phyloP scores from a whole-genome alignment of 2,113 vertebrate genomes.

The Noctilio leporinus region DNA sequence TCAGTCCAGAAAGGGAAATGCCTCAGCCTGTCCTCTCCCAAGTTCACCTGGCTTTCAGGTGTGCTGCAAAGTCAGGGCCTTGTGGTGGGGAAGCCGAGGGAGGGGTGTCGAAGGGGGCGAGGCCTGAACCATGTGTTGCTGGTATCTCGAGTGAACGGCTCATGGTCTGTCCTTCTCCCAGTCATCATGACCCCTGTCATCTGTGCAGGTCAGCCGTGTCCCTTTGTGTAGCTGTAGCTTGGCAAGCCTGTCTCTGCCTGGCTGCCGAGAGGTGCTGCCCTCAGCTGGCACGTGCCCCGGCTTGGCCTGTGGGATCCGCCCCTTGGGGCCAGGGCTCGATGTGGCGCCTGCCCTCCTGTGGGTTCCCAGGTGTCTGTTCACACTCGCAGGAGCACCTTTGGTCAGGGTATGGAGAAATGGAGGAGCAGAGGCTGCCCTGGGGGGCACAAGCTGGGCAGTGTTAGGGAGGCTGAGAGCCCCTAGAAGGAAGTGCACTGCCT shows the following conservation, averaged over 20 bases:
- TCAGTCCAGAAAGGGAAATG: not conserved
- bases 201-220: constrained; percentile 83
- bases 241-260: constrained; percentile 29
- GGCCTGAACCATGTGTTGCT: not conserved
- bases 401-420: not conserved
- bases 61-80: not conserved
- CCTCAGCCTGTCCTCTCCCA: not conserved
- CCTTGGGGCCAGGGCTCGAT: not conserved
- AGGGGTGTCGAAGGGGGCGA: not conserved
- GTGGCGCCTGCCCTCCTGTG: not conserved
- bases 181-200: constrained; percentile 77
- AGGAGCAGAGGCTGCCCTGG: not conserved
- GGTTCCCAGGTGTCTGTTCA: not conserved
- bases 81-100: not conserved
- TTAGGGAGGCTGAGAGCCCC: not conserved
- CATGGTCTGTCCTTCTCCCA: constrained; percentile 71
- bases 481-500: not conserved
- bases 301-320: rapidly evolving
- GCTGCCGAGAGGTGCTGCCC: constrained; percentile 38
- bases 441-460: not conserved
- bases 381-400: not conserved
- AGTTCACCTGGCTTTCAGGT: not conserved
- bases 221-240: constrained; percentile 63
- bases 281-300: not conserved
- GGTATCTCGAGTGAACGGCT: not conserved